Percentiles rank a stretch among this genome's conserved stretches.
Evolutionary conservation across 2,888 invertebrate genomes (phyloP).

Genomic region (Aricia artaxerxes): DNA sequence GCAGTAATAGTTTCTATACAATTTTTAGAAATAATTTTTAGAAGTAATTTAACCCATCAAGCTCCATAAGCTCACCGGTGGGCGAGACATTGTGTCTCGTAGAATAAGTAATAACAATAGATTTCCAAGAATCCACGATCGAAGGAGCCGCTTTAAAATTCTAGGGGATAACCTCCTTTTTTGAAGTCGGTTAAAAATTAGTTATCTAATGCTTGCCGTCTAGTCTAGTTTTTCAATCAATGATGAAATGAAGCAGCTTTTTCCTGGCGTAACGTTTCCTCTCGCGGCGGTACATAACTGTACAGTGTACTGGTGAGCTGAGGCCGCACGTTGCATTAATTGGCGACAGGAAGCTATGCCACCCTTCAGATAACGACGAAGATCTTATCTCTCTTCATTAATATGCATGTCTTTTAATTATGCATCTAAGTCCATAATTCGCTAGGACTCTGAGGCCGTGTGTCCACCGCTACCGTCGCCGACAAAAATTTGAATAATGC

Average conservation of each 20-base stretch:
- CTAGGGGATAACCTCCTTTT: too few species aligned
- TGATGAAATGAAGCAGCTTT: constrained; percentile 36
- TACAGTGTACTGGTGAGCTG: constrained; percentile 34
- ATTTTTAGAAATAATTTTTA: too few species aligned
- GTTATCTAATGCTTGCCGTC: neutral
- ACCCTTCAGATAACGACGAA: constrained; percentile 41
- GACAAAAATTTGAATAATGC: too few species aligned
- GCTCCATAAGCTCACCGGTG: too few species aligned
- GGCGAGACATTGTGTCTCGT: too few species aligned
- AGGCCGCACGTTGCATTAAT: constrained; percentile 57
- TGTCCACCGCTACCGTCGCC: neutral
- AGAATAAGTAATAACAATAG: too few species aligned
- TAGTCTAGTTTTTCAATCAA: neutral
- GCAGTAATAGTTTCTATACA: too few species aligned
- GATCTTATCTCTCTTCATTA: constrained; percentile 10
- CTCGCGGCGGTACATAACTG: constrained; percentile 35
- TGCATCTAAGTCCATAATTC: neutral
- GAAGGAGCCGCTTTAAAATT: too few species aligned
- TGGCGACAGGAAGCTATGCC: constrained; percentile 58
- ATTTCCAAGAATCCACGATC: too few species aligned
- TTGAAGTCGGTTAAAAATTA: neutral
- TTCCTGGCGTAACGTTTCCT: constrained; percentile 50
- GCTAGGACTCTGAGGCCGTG: neutral
- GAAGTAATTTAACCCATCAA: too few species aligned
- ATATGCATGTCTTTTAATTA: constrained; percentile 12